These are phyloP conservation scores for Peromyscus eremicus DNA, from an alignment of 2,797 vertebrate species.

Conservation along the genomic window DNA sequence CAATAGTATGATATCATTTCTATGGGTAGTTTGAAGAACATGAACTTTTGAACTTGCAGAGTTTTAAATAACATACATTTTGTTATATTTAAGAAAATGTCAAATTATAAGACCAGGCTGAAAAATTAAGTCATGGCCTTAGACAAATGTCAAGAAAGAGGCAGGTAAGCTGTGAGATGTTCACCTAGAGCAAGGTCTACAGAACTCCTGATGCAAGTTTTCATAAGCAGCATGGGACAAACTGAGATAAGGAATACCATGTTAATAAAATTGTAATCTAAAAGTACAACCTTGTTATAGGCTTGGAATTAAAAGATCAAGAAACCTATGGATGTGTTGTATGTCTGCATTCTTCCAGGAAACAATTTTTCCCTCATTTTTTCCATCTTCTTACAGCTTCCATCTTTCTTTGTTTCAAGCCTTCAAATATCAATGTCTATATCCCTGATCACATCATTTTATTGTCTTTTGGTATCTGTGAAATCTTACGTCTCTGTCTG, in stretches of 20 bases:
- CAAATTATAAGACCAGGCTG: not conserved
- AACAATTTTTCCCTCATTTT: not conserved
- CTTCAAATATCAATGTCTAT: not conserved
- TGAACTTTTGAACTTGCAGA: not conserved
- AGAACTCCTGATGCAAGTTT: not conserved
- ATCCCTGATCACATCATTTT: not conserved
- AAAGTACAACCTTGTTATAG: not conserved
- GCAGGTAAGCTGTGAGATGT: not conserved
- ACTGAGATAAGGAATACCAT: not conserved
- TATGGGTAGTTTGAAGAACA: not conserved
- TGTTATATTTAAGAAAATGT: not conserved
- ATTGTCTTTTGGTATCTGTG: not conserved
- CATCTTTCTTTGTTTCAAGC: not conserved
- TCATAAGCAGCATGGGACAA: too few species aligned
- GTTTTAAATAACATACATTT: not conserved
- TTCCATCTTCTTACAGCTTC: not conserved
- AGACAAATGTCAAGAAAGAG: not conserved
- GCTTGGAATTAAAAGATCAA: not conserved
- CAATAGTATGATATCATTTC: not conserved
- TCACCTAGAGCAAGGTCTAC: not conserved
- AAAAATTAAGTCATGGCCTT: not conserved
- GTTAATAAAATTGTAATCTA: not conserved
- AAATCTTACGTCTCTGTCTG: not conserved
- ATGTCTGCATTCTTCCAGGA: not conserved
- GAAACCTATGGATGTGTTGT: accelerated